Base-by-base conservation (phyloP, 1,140 invertebrate species). In the Tachypleus tridentatus region DNA sequence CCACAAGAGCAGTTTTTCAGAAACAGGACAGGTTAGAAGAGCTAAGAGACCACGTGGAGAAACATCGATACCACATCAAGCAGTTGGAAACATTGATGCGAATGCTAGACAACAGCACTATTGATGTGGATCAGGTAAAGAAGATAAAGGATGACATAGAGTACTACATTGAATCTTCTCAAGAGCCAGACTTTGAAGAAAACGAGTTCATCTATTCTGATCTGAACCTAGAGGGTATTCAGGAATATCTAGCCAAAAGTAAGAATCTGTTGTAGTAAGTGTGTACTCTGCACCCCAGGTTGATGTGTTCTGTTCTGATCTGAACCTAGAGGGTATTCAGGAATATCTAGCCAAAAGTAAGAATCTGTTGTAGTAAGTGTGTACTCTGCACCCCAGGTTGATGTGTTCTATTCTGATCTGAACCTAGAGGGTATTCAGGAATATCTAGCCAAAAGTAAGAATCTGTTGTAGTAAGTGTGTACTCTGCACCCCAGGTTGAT, bases 81-180 rank as follows among this genome's bases (percentile, higher is more conserved):
- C 97, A 97, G 78, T 80, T 99, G 71, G 97, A 99, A 82, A 96
- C 94, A 51, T 81, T 98, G 58, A 84, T 99, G 74, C 82, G 97
- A 74, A 93, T 98, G 88, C 84, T 99, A 61, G 94, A 98, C 78
- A 99, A 99, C 81, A 93, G 97, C 85, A 93, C 93, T n/a, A 87
- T 98, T 67, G 92, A 97, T 81, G 87, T 93, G 67, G 87, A 89
- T 76, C 91, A 93, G 89, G 92, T 96, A 70, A 88, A 88, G 77
- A 87, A 86, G 73, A 95, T 98, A 76, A 93, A 92, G 80, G 95
- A 98, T 72, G 94, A 98, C 80, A 88, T 98, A 59, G 94, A 98
- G 76, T 98, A 97, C 81, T 98, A 98, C 79, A 92, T 98, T 74
- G 91, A 95, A 75, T 92, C 87, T 59, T 94, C 90, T 68, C 88